phyloP scores from a whole-genome alignment of 2,888 invertebrate species.

The Gibbula magus region DNA sequence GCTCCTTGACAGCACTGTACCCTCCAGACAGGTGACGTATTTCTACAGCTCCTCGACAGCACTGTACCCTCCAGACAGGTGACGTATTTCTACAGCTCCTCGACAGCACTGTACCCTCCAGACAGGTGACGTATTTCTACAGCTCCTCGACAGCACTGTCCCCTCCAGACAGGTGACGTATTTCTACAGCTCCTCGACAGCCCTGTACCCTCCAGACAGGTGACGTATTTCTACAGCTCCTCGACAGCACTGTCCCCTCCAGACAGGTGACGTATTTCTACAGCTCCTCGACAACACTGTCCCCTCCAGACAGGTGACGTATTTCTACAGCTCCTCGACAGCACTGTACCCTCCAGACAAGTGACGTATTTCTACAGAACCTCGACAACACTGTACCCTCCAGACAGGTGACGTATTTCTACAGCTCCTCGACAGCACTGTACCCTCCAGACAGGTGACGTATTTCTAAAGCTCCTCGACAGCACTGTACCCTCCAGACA shows the following conservation, averaged over 20 bases:
- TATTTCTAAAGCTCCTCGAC: conserved; percentile 28
- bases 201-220: conserved; percentile 34
- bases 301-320: conserved; percentile 36
- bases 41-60: conserved; percentile 32
- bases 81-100: conserved; percentile 22
- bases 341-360: conserved; percentile 33
- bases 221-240: conserved; percentile 22
- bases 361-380: conserved; percentile 25
- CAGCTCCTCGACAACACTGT: conserved; percentile 34
- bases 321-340: conserved; percentile 30
- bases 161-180: conserved; percentile 36
- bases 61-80: conserved; percentile 36
- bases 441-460: conserved; percentile 37
- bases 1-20: conserved; percentile 34
- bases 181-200: conserved; percentile 31
- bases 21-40: conserved; percentile 35
- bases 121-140: conserved; percentile 31
- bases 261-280: conserved; percentile 31
- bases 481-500: conserved; percentile 34
- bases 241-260: conserved; percentile 34
- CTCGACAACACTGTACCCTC: conserved; percentile 35
- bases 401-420: conserved; percentile 31
- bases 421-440: conserved; percentile 33
- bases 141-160: conserved; percentile 33
- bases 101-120: conserved; percentile 32